Evolutionary conservation across 1,140 invertebrate genomes (phyloP), one percentile per base, ranked within the genome.

Genomic region (Leucophenga varia): DNA sequence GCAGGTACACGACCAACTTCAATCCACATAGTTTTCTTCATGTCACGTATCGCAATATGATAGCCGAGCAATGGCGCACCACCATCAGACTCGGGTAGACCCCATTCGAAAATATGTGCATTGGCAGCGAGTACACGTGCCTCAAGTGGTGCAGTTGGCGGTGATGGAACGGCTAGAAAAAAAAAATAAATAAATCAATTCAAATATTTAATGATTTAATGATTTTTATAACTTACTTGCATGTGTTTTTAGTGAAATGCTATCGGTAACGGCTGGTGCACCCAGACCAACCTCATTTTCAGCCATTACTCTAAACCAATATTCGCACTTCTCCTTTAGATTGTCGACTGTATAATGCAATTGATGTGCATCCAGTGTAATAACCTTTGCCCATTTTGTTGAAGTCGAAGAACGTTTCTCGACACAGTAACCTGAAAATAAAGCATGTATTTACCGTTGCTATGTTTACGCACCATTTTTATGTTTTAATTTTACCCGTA

Each of bases 1-100:
- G 88, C 87, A 53, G 83, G 83, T 7, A 93, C 90, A 61, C 89
- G 84, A 12, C 90, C 92, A 37, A 95, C 91, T 83, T 95, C 91
- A 81, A 95, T 95, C 93, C 93, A 96, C 91, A 95, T 95, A 3
- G 90, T 94, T 70, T 93, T 92, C 67, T 86, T 88, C 30, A 86
- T 82, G 70, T 99, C 96, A 58, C 90, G 83, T 43, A 97, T 90
- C 9, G 93, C 93, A 55, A 97, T 89, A 58, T 92, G 93, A 74
- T 98, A 98, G 17, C 89, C 89, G 56, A 90, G 82, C 34, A 97
- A 79, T 10, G 93, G 91, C 25, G 93, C 86, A 36, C 93, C 94
- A 35, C 95, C 95, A 77, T 98, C 94, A 57, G 84, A 88, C 78
- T 96, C 93, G 6, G 94, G 94, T 48, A 87, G 86, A 43, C 93